Evolutionary conservation across 2,888 invertebrate genomes (phyloP).

Genomic region (Drosophila mayaguana): DNA sequence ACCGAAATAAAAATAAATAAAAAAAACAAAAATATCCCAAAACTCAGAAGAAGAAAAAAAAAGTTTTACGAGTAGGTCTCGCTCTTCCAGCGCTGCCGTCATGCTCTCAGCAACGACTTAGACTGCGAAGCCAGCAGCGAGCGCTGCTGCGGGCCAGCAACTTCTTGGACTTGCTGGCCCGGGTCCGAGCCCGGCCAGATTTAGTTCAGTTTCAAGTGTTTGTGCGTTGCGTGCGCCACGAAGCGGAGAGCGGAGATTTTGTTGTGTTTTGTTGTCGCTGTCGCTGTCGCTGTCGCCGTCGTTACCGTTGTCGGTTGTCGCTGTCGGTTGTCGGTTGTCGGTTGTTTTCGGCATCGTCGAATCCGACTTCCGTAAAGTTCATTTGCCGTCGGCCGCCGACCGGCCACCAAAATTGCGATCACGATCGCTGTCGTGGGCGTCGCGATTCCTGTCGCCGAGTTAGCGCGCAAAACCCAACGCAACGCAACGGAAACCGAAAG

Average conservation of each 20-base stretch:
- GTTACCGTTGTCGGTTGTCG: constrained; percentile 32
- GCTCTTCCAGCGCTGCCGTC: constrained; percentile 64
- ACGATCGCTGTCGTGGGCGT: constrained; percentile 62
- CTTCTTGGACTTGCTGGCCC: constrained; percentile 83
- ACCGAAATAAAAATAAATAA: constrained; percentile 13
- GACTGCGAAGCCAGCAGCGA: constrained; percentile 51
- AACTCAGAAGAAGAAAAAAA: constrained; percentile 23
- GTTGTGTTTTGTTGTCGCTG: constrained; percentile 42
- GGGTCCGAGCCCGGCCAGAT: constrained; percentile 81
- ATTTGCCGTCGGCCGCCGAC: constrained; percentile 67
- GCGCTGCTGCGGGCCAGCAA: constrained; percentile 78
- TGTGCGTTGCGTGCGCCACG: constrained; percentile 84
- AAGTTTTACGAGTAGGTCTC: constrained; percentile 55
- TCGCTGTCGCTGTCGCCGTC: constrained; percentile 8
- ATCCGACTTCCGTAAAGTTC: constrained; percentile 74
- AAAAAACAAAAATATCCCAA: constrained; percentile 18
- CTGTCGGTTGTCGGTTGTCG: constrained; percentile 31
- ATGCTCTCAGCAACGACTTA: constrained; percentile 52
- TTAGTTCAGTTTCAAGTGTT: constrained; percentile 85
- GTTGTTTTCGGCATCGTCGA: constrained; percentile 48
- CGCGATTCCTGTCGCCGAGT: constrained; percentile 69
- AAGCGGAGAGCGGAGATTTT: constrained; percentile 74
- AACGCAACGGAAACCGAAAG: constrained; percentile 25
- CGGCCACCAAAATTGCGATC: constrained; percentile 51
- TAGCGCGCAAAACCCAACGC: constrained; percentile 46